Conservation (phyloP, 2,113 vertebrate genomes). For the Limanda limanda region DNA sequence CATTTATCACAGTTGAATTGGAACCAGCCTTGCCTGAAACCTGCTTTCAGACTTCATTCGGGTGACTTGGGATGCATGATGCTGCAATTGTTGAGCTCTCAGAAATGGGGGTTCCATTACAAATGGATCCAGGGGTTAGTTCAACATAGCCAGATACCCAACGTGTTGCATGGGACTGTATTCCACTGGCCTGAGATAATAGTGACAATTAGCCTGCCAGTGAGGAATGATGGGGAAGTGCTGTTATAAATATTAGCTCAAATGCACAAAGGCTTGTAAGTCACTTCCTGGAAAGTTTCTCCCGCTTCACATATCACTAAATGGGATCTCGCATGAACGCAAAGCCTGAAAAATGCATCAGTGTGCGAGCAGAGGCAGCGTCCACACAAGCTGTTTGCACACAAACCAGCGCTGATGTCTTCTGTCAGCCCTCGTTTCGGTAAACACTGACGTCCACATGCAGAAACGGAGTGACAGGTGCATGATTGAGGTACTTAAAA, state of each 20-base stretch:
- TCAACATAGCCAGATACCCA: conserved; percentile 46
- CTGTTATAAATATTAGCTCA: conserved; percentile 26
- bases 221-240: conserved; percentile 1
- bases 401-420: conserved; percentile 77
- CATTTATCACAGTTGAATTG: conserved; percentile 99
- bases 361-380: conserved; percentile 25
- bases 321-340: conserved; percentile 44
- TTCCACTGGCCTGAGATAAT: conserved; percentile 45
- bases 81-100: conserved; percentile 83
- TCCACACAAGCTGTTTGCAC: conserved; percentile 75
- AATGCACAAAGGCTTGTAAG: conserved; percentile 19
- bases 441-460: conserved; percentile 90
- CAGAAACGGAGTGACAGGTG: conserved; percentile 92
- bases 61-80: conserved; percentile 89
- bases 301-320: conserved; percentile 34
- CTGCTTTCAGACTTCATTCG: conserved; percentile 85
- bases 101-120: conserved; percentile 75
- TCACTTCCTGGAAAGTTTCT: conserved; percentile 33
- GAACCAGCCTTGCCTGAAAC: conserved; percentile 99
- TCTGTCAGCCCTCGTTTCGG: conserved; percentile 88
- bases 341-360: conserved; percentile 61
- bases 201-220: conserved; percentile 52
- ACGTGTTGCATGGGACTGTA: conserved; percentile 23
- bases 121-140: conserved; percentile 71
- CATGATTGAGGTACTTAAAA: conserved; percentile 90